A percentile compares a stretch with the other conserved stretches of the same genome.
phyloP scores from a whole-genome alignment of 2,797 vertebrate genomes.

The Amphiprion clarkii region DNA sequence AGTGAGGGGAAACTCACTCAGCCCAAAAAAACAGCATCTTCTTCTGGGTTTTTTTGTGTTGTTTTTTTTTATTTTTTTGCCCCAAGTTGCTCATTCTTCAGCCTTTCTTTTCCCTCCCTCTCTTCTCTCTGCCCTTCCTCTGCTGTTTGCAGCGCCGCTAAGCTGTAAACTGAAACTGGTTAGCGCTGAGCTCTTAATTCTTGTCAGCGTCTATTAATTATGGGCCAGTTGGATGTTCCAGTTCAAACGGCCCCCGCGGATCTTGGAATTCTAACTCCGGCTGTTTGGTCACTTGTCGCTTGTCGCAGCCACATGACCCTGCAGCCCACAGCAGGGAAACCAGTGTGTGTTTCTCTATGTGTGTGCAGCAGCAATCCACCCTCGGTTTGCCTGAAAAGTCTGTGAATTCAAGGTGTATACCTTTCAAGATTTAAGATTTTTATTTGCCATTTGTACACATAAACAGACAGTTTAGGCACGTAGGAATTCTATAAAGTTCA shows the following conservation, averaged over 20 bases:
- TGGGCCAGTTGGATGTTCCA: slow-evolving; percentile 81
- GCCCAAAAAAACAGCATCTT: slow-evolving; percentile 59
- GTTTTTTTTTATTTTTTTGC: neutral
- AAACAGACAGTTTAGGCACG: too few relatives aligned
- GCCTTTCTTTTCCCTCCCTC: slow-evolving; percentile 20
- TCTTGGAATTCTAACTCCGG: slow-evolving; percentile 78
- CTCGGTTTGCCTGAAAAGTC: slow-evolving; percentile 50
- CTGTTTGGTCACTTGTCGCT: slow-evolving; percentile 77
- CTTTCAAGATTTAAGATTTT: too few relatives aligned
- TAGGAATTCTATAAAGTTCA: too few relatives aligned
- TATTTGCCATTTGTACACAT: too few relatives aligned
- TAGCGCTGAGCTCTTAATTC: slow-evolving; percentile 84
- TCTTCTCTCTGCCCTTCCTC: slow-evolving; percentile 43
- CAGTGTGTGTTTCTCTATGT: slow-evolving; percentile 7
- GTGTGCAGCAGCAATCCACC: slow-evolving; percentile 43
- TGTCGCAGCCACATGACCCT: slow-evolving; percentile 73
- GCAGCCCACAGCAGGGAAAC: slow-evolving; percentile 47
- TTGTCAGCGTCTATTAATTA: slow-evolving; percentile 88
- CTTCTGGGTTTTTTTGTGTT: slow-evolving; percentile 31
- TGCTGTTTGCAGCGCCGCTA: slow-evolving; percentile 55
- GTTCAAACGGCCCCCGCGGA: slow-evolving; percentile 83
- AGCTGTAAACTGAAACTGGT: slow-evolving; percentile 83
- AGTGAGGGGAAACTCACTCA: slow-evolving; percentile 55
- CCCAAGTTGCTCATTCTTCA: slow-evolving; percentile 20
- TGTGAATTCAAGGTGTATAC: slow-evolving; percentile 24